Conservation (phyloP, 2,797 vertebrate genomes). For the Eutrigla gurnardus region DNA sequence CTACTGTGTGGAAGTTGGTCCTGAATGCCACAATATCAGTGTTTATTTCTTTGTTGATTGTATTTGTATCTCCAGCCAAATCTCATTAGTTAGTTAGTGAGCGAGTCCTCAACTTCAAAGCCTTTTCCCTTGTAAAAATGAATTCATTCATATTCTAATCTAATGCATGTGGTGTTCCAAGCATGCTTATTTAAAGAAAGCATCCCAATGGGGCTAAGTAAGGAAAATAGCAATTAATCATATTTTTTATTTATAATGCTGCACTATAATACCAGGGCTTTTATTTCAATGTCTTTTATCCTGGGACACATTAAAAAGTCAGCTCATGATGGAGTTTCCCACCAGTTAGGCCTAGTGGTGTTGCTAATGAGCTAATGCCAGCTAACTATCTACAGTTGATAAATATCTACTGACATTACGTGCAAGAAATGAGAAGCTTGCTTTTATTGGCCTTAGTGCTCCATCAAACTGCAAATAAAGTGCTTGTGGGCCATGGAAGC, state of each 20-base stretch:
- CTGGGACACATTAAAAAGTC: neutral
- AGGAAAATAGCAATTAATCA: neutral
- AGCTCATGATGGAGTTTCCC: neutral
- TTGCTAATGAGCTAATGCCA: too few species aligned
- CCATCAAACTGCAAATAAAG: neutral
- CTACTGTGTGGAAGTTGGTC: too few species aligned
- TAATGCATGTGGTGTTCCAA: neutral
- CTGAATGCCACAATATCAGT: too few species aligned
- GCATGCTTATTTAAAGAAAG: neutral
- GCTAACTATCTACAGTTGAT: neutral
- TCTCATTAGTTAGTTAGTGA: neutral
- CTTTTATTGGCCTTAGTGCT: neutral
- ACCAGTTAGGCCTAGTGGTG: neutral
- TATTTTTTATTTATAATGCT: neutral
- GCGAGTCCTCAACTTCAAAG: slow-evolving; percentile 1
- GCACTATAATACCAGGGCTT: neutral
- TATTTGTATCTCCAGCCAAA: neutral
- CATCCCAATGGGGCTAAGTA: neutral
- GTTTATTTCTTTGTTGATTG: too few species aligned
- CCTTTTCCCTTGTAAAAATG: neutral
- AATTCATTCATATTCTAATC: neutral
- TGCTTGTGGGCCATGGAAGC: too few species aligned
- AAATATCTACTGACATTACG: neutral
- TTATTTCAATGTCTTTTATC: neutral
- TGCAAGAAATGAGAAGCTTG: neutral